Evolutionary conservation across 2,797 vertebrate species (phyloP).

Genomic region (Harpagifer antarcticus): DNA sequence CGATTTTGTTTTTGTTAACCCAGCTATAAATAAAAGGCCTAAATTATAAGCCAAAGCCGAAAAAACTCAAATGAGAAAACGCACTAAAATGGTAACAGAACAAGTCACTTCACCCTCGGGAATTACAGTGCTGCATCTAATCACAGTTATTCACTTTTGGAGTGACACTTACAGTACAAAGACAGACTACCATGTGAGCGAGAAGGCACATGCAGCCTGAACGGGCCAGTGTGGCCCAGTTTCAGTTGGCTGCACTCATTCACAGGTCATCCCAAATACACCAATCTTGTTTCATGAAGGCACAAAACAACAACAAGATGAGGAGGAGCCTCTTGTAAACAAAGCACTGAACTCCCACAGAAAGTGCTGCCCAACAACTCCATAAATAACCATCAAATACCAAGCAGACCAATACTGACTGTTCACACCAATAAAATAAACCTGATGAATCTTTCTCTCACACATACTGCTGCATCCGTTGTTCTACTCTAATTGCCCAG

Average conservation of each 20-base stretch:
- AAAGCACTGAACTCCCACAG: background rate
- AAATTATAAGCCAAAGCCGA: background rate
- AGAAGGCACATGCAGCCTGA: conserved; percentile 23
- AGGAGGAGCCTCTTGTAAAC: conserved; percentile 16
- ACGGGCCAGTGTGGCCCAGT: conserved; percentile 35
- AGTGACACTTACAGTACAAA: conserved; percentile 15
- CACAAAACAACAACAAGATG: conserved; percentile 21
- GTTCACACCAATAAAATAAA: conserved; percentile 20
- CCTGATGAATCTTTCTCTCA: conserved; percentile 30
- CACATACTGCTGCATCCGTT: conserved; percentile 38
- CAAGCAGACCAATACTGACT: conserved; percentile 18
- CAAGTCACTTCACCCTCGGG: background rate
- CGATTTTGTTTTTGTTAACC: background rate
- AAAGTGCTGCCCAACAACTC: conserved; percentile 4
- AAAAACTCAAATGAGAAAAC: background rate
- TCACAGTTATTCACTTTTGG: background rate
- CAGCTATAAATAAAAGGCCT: background rate
- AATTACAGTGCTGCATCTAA: background rate
- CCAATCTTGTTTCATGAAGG: conserved; percentile 31
- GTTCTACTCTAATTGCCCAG: conserved; percentile 74
- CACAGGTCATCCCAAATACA: conserved; percentile 49
- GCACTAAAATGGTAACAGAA: background rate
- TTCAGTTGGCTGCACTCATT: conserved; percentile 63
- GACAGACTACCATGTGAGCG: conserved; percentile 21
- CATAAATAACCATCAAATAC: conserved; percentile 32